Conservation (phyloP, 2,113 vertebrate species). For the Numida meleagris region DNA sequence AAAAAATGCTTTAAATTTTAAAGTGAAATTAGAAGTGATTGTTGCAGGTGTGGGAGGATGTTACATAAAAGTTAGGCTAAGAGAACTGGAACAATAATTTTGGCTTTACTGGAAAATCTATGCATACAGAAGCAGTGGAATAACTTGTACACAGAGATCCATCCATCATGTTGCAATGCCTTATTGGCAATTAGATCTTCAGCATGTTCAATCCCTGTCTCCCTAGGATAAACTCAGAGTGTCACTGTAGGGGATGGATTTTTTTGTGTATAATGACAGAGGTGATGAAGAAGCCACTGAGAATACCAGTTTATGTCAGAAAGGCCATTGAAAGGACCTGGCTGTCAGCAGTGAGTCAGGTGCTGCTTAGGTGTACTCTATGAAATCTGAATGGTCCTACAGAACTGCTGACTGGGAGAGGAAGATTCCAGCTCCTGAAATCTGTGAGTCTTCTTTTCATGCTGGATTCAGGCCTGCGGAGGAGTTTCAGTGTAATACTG, state of each 20-base stretch:
- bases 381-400: neutral
- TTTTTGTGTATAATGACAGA: neutral
- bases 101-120: neutral
- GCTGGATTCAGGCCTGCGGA: neutral
- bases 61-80: neutral
- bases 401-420: neutral
- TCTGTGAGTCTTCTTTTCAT: neutral
- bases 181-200: neutral
- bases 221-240: neutral
- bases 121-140: neutral
- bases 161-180: neutral
- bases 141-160: neutral
- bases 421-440: neutral
- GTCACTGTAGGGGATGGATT: neutral
- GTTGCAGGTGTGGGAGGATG: neutral
- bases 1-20: neutral
- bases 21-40: neutral
- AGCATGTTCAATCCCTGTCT: neutral
- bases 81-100: neutral
- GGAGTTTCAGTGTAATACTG: neutral
- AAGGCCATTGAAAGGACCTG: fast-evolving
- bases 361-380: neutral
- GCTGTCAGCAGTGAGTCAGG: neutral
- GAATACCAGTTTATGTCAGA: neutral
- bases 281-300: neutral